A percentile compares a stretch with the other conserved stretches of the same genome.
Evolutionary conservation across 2,113 vertebrate species (phyloP).

Genomic region (Brachyhypopomus occidentalis): DNA sequence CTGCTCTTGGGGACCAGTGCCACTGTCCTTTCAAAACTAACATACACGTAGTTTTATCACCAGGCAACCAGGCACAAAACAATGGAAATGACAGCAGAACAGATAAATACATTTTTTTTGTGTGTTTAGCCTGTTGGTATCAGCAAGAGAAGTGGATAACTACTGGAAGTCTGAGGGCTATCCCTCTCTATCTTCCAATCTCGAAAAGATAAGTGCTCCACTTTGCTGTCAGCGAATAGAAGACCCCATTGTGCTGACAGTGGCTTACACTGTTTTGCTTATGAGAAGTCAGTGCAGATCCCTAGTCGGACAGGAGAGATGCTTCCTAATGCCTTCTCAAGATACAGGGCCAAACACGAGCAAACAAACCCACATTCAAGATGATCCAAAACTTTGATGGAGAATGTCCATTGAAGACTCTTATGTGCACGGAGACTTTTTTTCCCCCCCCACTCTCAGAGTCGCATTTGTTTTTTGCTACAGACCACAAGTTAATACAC

Average conservation of each 20-base stretch:
- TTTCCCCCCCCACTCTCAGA: background rate
- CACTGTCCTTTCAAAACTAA: slow-evolving; percentile 18
- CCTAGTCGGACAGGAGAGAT: background rate
- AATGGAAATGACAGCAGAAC: slow-evolving; percentile 8
- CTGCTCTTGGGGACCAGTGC: background rate
- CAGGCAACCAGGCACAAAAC: slow-evolving; percentile 29
- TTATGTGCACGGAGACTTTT: background rate
- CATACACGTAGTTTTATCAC: slow-evolving; percentile 38
- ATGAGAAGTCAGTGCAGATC: background rate
- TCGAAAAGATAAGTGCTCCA: slow-evolving; percentile 45
- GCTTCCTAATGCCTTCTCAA: background rate
- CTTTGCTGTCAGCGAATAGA: slow-evolving; percentile 33
- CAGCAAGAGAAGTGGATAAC: background rate
- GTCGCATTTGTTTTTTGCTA: slow-evolving; percentile 10
- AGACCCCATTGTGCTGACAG: slow-evolving; percentile 25
- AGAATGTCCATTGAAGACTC: background rate
- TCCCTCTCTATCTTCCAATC: slow-evolving; percentile 43
- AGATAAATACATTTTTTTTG: background rate
- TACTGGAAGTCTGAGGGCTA: slow-evolving; percentile 1
- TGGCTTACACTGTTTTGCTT: background rate
- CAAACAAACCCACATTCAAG: too few species aligned
- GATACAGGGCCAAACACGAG: too few species aligned
- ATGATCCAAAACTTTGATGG: too few species aligned
- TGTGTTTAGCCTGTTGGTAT: slow-evolving; percentile 3
- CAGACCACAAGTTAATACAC: slow-evolving; percentile 23